phyloP scores from a whole-genome alignment of 2,113 vertebrate genomes.

The Atherinomorus stipes region DNA sequence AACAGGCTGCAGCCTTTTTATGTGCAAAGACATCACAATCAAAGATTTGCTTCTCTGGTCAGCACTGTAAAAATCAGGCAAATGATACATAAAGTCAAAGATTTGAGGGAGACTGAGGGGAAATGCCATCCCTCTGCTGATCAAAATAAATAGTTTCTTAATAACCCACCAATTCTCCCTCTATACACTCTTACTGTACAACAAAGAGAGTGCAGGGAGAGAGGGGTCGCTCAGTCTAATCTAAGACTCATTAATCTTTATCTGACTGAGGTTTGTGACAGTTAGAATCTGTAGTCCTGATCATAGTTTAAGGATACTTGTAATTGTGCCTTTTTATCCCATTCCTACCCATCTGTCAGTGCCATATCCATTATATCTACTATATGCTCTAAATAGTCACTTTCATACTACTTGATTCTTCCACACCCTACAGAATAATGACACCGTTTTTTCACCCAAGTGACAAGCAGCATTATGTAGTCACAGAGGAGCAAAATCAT shows the following conservation, averaged over 20 bases:
- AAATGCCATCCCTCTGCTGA: too few relatives aligned
- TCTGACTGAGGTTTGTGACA: background rate
- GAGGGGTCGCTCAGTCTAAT: too few relatives aligned
- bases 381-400: background rate
- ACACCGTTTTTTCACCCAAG: background rate
- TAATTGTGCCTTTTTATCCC: background rate
- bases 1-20: too few relatives aligned
- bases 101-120: too few relatives aligned
- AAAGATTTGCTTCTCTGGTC: background rate
- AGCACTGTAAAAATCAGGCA: background rate
- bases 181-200: too few relatives aligned
- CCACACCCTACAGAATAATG: background rate
- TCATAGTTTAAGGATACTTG: too few relatives aligned
- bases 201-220: too few relatives aligned
- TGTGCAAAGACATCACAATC: background rate
- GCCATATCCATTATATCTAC: background rate
- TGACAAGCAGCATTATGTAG: background rate
- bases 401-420: too few relatives aligned
- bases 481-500: too few relatives aligned
- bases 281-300: background rate
- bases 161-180: too few relatives aligned
- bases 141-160: too few relatives aligned
- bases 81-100: too few relatives aligned
- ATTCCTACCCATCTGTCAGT: background rate
- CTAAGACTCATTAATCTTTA: background rate